Conservation (phyloP, 2,888 invertebrate species). For the Dusona sp. region DNA sequence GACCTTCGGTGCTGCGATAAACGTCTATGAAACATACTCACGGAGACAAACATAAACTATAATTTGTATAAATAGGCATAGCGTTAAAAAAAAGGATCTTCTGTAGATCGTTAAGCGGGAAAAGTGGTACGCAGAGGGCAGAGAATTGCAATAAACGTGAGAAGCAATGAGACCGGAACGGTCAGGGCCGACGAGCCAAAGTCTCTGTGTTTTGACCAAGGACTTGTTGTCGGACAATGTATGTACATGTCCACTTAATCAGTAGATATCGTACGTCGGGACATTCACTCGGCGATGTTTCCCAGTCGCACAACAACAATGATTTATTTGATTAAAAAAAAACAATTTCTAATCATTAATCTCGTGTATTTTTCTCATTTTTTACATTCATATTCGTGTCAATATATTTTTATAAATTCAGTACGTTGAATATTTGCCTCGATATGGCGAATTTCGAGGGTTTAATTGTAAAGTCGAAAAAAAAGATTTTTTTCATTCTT, state of each 20-base stretch:
- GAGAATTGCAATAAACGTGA: conserved; percentile 64
- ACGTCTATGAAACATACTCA: neutral
- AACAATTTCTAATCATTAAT: neutral
- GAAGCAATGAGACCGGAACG: conserved; percentile 77
- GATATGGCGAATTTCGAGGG: no score
- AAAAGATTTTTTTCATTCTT: no score
- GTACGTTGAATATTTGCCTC: neutral
- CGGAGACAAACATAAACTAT: neutral
- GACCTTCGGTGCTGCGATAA: conserved; percentile 17
- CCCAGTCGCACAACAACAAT: neutral
- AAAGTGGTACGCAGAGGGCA: conserved; percentile 50
- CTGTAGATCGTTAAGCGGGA: conserved; percentile 42
- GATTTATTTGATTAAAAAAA: neutral
- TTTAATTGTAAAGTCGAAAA: neutral
- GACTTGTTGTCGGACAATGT: conserved; percentile 46
- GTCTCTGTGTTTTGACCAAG: conserved; percentile 64
- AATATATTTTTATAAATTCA: neutral
- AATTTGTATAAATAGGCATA: conserved; percentile 17
- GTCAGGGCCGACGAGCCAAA: conserved; percentile 77
- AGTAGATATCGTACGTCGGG: conserved; percentile 5
- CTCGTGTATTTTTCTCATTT: neutral
- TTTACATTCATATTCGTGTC: neutral
- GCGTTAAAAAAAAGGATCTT: conserved; percentile 40
- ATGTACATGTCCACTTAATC: conserved; percentile 35
- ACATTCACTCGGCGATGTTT: conserved; percentile 42